A percentile compares a stretch with the other conserved stretches of the same genome.
Evolutionary conservation across 2,888 invertebrate species (phyloP).

Genomic region (Drosophila lacicola): DNA sequence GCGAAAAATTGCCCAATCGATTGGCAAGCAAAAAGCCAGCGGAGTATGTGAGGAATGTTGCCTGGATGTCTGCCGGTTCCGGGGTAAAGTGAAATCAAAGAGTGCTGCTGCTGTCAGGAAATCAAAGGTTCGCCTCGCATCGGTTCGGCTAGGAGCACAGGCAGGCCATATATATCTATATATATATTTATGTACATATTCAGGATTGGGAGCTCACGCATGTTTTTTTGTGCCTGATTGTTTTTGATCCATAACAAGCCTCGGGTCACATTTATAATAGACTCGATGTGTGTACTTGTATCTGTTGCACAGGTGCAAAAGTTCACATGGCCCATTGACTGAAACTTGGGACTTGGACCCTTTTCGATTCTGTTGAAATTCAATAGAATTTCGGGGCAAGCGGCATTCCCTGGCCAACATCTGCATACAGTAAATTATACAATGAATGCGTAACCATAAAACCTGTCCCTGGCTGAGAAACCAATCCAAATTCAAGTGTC

Average conservation of each 20-base stretch:
- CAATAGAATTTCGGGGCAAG: conserved; percentile 60
- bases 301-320: conserved; percentile 64
- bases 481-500: conserved; percentile 72
- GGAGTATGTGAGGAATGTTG: conserved; percentile 1
- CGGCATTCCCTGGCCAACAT: conserved; percentile 75
- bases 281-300: conserved; percentile 44
- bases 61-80: neutral
- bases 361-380: conserved; percentile 68
- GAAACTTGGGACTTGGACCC: conserved; percentile 15
- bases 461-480: conserved; percentile 58
- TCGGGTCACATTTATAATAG: conserved; percentile 67
- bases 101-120: conserved; percentile 30
- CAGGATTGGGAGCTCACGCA: conserved; percentile 10
- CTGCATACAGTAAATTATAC: conserved; percentile 74
- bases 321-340: conserved; percentile 54
- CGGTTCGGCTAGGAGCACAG: conserved; percentile 10
- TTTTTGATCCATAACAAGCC: conserved; percentile 75
- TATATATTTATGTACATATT: conserved; percentile 12
- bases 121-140: conserved; percentile 58
- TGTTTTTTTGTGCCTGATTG: conserved; percentile 64
- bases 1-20: conserved; percentile 82
- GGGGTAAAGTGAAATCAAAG: conserved; percentile 47
- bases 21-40: conserved; percentile 46
- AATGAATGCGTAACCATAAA: conserved; percentile 68
- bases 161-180: neutral